Evolutionary conservation across 2,113 vertebrate genomes (phyloP).

Genomic region (Cisticola juncidis): DNA sequence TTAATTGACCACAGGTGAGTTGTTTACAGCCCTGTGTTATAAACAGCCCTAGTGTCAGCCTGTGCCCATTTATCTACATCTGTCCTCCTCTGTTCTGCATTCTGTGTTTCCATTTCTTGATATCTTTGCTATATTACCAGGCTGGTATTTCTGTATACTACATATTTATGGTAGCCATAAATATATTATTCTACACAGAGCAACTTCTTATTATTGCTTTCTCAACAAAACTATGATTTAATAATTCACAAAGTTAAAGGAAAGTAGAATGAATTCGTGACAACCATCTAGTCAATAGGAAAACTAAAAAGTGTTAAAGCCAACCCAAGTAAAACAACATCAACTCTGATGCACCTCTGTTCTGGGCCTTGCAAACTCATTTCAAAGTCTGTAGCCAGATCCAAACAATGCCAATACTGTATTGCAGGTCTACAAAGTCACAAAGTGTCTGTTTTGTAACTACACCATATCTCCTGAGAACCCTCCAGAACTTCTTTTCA

Average conservation of each 20-base stretch:
- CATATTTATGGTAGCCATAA: not conserved
- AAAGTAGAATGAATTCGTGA: not conserved
- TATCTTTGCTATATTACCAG: not conserved
- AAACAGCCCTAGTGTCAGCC: not conserved
- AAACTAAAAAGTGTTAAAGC: not conserved
- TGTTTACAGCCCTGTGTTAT: not conserved
- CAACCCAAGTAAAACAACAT: not conserved
- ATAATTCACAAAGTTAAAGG: not conserved
- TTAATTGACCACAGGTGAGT: not conserved
- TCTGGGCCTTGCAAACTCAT: not conserved
- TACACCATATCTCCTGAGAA: not conserved
- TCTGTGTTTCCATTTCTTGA: not conserved
- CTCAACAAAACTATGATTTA: not conserved
- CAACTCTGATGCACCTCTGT: not conserved
- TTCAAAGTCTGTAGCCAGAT: not conserved
- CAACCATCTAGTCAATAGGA: fast-evolving
- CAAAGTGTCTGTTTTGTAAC: not conserved
- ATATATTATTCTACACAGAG: not conserved
- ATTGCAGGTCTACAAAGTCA: not conserved
- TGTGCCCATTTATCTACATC: not conserved
- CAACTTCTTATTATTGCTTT: not conserved
- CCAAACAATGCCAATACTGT: not conserved
- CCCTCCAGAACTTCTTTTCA: not conserved
- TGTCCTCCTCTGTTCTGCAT: not conserved
- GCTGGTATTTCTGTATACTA: not conserved